Evolutionary conservation across 2,888 invertebrate species (phyloP).

Genomic region (Melanostoma mellinum): DNA sequence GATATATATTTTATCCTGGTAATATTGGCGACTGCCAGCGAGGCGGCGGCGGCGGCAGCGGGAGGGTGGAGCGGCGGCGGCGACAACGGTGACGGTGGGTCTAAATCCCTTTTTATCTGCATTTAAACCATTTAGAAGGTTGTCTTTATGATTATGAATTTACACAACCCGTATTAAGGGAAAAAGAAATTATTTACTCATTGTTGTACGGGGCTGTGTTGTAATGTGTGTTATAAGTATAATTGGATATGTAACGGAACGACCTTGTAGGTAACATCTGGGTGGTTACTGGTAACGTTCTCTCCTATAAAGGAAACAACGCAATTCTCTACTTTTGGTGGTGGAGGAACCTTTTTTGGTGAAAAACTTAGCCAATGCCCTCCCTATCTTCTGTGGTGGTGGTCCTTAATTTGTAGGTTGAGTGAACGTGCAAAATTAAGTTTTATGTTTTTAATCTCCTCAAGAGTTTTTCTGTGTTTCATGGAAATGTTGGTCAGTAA

Average conservation of each 20-base stretch:
- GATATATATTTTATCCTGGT: slow-evolving; percentile 42
- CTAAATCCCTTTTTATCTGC: slow-evolving; percentile 45
- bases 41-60: slow-evolving; percentile 12
- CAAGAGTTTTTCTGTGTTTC: no score
- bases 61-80: background rate
- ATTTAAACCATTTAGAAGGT: slow-evolving; percentile 48
- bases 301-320: no score
- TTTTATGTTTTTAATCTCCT: no score
- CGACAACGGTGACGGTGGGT: background rate
- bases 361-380: no score
- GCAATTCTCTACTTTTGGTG: no score
- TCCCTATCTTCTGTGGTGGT: no score
- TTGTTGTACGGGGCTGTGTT: slow-evolving; percentile 3
- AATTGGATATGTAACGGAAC: slow-evolving; percentile 32
- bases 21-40: slow-evolving; percentile 37
- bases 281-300: background rate
- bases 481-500: no score
- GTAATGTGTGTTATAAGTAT: slow-evolving; percentile 15
- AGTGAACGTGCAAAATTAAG: no score
- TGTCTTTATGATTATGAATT: slow-evolving; percentile 17
- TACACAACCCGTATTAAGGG: slow-evolving; percentile 28
- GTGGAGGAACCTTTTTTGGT: no score
- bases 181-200: slow-evolving; percentile 41
- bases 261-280: slow-evolving; percentile 30
- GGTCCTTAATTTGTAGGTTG: no score